A percentile compares a stretch with the other conserved stretches of the same genome.
Conservation (phyloP, 1,140 invertebrate genomes). For the Drosophila suzukii region DNA sequence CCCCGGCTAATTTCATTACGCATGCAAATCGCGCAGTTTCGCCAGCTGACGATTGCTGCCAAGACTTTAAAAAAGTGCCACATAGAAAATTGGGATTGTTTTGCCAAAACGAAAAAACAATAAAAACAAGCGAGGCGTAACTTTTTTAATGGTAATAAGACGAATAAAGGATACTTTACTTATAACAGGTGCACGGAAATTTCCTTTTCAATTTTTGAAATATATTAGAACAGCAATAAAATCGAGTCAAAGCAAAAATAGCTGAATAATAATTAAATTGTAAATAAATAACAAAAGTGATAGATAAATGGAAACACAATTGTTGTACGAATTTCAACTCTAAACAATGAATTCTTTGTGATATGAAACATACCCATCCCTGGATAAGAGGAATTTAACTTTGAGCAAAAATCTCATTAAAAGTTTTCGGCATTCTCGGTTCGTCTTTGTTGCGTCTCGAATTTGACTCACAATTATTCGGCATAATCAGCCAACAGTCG, state of each 20-base stretch:
- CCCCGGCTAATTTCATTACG: conserved; percentile 67
- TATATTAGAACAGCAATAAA: too few species aligned
- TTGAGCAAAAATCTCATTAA: conserved; percentile 74
- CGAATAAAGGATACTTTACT: conserved; percentile 2
- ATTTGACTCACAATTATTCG: conserved; percentile 65
- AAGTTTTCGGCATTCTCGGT: conserved; percentile 67
- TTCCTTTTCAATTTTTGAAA: neutral
- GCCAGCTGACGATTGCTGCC: conserved; percentile 64
- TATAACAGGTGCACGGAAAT: too few species aligned
- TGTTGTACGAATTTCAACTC: too few species aligned
- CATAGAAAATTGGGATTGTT: conserved; percentile 53
- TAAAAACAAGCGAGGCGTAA: neutral
- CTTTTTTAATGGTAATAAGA: neutral
- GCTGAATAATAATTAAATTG: too few species aligned
- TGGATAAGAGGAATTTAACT: conserved; percentile 31
- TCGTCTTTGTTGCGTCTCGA: conserved; percentile 55
- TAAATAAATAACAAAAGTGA: too few species aligned
- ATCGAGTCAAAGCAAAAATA: too few species aligned
- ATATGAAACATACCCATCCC: conserved; percentile 5
- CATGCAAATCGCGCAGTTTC: conserved; percentile 74
- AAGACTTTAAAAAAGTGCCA: conserved; percentile 40
- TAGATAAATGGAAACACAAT: too few species aligned
- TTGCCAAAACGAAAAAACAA: conserved; percentile 3
- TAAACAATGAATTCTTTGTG: neutral
- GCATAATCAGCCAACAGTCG: conserved; percentile 55